Base-by-base conservation (phyloP, 2,888 invertebrate genomes). In the Dascillus cervinus region DNA sequence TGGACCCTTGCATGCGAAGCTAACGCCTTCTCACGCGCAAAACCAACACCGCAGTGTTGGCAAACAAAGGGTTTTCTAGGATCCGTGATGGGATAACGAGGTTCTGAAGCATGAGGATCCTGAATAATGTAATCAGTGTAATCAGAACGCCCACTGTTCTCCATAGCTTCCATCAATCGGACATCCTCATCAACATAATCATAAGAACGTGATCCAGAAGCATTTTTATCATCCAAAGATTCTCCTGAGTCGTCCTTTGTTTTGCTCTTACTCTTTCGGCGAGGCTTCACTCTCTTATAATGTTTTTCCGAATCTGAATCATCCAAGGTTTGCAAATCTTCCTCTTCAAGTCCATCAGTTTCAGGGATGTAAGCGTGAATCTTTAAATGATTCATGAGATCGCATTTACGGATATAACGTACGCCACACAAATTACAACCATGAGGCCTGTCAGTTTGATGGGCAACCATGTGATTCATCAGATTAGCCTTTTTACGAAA, bases 401-500 rank as follows among this genome's bases (percentile, higher is more conserved):
- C 87, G 41, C 77, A 77, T 50, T 83, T 83, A 36, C 86, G 72
- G 12, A 83, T 78, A 56, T 85, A 88, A 2, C 85, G 72, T 11
- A 83, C 81, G 1, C 86, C 86, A 54, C 87, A 88, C 31, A 88
- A 64, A 59, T 87, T 86, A 58, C 87, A 88, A 8, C 80, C 79
- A 56, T 85, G 83, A 2, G 86, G 84, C 4, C 85, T 70, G 61
- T 87, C 87, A 26, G 81, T 84, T 62, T 87, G 87, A 64, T 88
- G 87, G 0, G 85, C 82, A 3, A 86, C 79, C 84, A 88, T 87
- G 57, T 88, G 88, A 60, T 83, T 85, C 78, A 85, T 83, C 1
- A 88, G 68, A 39, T 83, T 85, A 3, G 81, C 81, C 55, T 87
- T 87, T 56, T 87, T 87, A 22, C 85, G 77, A 60, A 88, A 88